Evolutionary conservation across 2,888 invertebrate genomes (phyloP).

Genomic region (Lochmaea capreae): DNA sequence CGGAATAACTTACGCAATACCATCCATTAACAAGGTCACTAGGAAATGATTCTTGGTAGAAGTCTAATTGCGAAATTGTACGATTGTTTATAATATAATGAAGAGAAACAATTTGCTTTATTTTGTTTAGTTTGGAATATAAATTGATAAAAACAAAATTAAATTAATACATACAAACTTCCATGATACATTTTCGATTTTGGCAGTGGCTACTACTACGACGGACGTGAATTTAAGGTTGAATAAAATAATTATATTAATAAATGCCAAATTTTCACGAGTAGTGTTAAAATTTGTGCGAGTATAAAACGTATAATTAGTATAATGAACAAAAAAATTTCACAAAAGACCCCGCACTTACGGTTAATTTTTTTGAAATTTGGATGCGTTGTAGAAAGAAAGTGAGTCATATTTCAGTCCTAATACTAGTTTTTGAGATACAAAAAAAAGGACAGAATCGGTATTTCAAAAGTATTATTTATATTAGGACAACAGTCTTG

Average conservation of each 20-base stretch:
- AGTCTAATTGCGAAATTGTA: neutral
- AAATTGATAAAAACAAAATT: neutral
- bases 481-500: too few relatives aligned
- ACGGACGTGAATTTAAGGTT: neutral
- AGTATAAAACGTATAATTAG: neutral
- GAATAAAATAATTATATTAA: neutral
- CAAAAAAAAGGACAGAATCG: too few relatives aligned
- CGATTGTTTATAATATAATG: neutral
- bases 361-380: too few relatives aligned
- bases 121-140: too few relatives aligned
- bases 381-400: too few relatives aligned
- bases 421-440: too few relatives aligned
- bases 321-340: neutral
- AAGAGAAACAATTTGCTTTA: neutral
- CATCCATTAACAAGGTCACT: neutral
- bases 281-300: neutral
- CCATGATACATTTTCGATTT: neutral
- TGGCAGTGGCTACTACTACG: slow-evolving; percentile 11
- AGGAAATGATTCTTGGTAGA: neutral
- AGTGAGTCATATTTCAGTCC: too few relatives aligned
- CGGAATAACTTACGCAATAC: neutral
- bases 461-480: too few relatives aligned
- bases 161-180: neutral
- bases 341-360: too few relatives aligned
- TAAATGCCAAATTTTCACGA: neutral